These are phyloP conservation scores for Sinocyclocheilus maitianheensis DNA, from an alignment of 2,113 vertebrate species.

Conservation along the genomic window DNA sequence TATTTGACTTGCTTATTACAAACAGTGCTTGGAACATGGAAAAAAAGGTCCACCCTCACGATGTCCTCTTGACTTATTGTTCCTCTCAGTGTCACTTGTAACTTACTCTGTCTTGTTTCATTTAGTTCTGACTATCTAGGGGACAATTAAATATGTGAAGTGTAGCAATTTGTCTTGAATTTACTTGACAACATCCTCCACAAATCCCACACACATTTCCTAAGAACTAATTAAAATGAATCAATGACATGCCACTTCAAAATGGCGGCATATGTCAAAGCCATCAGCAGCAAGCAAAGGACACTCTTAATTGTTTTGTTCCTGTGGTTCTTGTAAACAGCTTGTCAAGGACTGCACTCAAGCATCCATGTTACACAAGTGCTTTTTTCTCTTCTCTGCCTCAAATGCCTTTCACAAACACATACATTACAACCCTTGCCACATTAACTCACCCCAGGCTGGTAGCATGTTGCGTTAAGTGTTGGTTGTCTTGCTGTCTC, in stretches of 20 bases:
- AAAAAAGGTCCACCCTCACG: not conserved
- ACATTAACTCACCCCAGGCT: not conserved
- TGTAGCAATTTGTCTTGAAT: conserved; percentile 70
- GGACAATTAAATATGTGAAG: conserved; percentile 76
- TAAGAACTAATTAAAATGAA: conserved; percentile 79
- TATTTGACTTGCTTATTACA: not conserved
- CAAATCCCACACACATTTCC: conserved; percentile 69
- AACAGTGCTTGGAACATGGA: not conserved
- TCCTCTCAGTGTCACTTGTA: not conserved
- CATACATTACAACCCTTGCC: not conserved
- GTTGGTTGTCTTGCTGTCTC: conserved; percentile 63
- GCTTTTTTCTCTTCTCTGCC: conserved; percentile 21
- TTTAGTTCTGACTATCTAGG: conserved; percentile 66
- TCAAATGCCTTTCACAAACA: conserved; percentile 21
- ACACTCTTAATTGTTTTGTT: conserved; percentile 80
- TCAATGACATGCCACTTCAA: conserved; percentile 75
- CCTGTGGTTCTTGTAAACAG: conserved; percentile 68
- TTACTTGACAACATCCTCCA: conserved; percentile 69
- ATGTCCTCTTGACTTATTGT: conserved; percentile 16
- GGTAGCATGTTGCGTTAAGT: conserved; percentile 51
- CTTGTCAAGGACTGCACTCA: conserved; percentile 68
- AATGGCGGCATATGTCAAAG: conserved; percentile 72
- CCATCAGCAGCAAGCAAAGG: conserved; percentile 71
- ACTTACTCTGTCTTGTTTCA: conserved; percentile 12
- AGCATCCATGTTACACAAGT: conserved; percentile 60